These are phyloP conservation scores for Pantelozetes paolii DNA, from an alignment of 2,888 invertebrate genomes.

Conservation along the genomic window DNA sequence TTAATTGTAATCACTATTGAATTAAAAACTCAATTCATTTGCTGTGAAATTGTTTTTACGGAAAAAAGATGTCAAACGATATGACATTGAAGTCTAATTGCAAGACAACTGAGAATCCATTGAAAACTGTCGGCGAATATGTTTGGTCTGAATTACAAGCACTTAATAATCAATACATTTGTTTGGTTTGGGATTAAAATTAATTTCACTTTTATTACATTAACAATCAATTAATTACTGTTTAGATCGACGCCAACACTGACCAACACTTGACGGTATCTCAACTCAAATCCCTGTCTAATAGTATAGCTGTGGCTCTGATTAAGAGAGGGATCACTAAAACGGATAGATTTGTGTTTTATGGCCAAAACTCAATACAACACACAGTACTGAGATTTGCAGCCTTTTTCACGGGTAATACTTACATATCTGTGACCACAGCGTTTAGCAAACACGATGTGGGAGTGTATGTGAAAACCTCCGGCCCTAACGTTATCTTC, in stretches of 20 bases:
- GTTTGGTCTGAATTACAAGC: not conserved
- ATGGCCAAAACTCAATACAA: conserved; percentile 23
- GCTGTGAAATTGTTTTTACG: too few relatives aligned
- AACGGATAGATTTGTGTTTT: conserved; percentile 17
- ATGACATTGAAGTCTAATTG: too few relatives aligned
- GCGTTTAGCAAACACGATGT: conserved; percentile 12
- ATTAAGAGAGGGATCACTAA: conserved; percentile 28
- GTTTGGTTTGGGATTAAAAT: not conserved
- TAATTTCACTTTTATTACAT: not conserved
- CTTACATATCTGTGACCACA: not conserved
- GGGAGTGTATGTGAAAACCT: not conserved
- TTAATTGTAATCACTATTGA: too few relatives aligned
- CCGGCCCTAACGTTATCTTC: not conserved
- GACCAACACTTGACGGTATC: not conserved
- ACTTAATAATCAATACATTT: not conserved
- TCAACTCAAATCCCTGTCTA: not conserved
- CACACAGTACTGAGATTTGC: conserved; percentile 18
- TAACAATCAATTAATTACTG: not conserved
- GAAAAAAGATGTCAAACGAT: too few relatives aligned
- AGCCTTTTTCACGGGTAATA: conserved; percentile 5
- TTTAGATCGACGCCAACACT: conserved; percentile 18
- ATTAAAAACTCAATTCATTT: too few relatives aligned
- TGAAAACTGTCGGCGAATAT: too few relatives aligned
- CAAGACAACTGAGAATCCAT: too few relatives aligned
- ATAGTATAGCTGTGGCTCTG: conserved; percentile 24